Evolutionary conservation across 1,140 invertebrate species (phyloP).

Genomic region (Dreissena rostriformis): DNA sequence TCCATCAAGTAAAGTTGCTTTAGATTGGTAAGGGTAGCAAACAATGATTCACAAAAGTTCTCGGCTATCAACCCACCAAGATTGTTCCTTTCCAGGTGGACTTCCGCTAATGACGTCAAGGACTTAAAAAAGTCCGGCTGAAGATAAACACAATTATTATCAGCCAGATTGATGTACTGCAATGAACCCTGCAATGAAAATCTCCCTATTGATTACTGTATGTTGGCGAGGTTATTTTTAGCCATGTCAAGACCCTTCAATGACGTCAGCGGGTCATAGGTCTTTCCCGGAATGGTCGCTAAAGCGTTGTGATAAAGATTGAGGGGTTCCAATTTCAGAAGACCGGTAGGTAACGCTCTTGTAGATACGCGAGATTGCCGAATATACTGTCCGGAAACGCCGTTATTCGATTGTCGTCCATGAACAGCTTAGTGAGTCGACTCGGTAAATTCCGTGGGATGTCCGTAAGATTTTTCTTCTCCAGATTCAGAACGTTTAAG

Average conservation of each 20-base stretch:
- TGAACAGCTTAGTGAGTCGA: conserved; percentile 59
- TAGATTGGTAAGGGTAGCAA: conserved; percentile 60
- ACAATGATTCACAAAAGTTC: conserved; percentile 56
- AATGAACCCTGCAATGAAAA: conserved; percentile 59
- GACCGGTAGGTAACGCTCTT: conserved; percentile 63
- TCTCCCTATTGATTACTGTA: conserved; percentile 45
- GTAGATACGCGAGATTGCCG: conserved; percentile 54
- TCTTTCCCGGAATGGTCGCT: conserved; percentile 58
- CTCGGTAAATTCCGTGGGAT: conserved; percentile 66
- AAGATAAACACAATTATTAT: conserved; percentile 60
- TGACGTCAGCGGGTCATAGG: conserved; percentile 61
- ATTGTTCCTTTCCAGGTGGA: conserved; percentile 66
- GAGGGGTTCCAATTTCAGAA: conserved; percentile 61
- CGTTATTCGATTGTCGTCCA: conserved; percentile 64
- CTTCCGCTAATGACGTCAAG: conserved; percentile 55
- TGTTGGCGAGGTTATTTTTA: conserved; percentile 65
- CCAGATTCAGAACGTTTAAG: conserved; percentile 60
- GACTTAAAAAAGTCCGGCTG: conserved; percentile 56
- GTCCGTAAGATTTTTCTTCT: conserved; percentile 59
- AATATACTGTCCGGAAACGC: conserved; percentile 57
- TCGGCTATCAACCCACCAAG: conserved; percentile 57
- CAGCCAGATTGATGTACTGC: conserved; percentile 62
- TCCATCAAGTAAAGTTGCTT: conserved; percentile 58
- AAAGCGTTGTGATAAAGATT: conserved; percentile 65
- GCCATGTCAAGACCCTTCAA: conserved; percentile 65